phyloP scores from a whole-genome alignment of 2,113 vertebrate genomes.

The Pollimyrus isidori region DNA sequence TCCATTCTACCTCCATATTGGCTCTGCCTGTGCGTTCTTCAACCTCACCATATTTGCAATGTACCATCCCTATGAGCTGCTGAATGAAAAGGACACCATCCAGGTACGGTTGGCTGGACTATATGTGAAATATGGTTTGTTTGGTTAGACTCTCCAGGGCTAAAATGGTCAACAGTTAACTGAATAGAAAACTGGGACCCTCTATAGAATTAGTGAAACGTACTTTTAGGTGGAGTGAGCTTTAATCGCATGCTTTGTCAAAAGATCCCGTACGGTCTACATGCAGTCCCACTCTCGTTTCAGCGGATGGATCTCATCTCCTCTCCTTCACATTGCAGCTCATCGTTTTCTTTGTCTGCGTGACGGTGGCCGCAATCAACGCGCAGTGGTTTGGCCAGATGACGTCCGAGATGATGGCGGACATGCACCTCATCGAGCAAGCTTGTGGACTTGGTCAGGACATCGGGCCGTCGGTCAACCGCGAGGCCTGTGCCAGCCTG shows the following conservation, averaged over 20 bases:
- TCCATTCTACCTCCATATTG: conserved; percentile 68
- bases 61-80: conserved; percentile 60
- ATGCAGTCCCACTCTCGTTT: background rate
- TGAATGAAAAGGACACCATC: conserved; percentile 54
- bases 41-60: conserved; percentile 67
- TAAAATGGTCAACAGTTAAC: background rate
- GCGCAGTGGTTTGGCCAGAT: conserved; percentile 69
- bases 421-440: conserved; percentile 66
- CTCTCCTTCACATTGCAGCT: conserved; percentile 41
- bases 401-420: conserved; percentile 58
- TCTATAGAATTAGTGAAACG: background rate
- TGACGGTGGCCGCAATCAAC: conserved; percentile 63
- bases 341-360: conserved; percentile 65
- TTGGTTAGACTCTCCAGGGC: background rate
- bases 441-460: conserved; percentile 63
- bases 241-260: background rate
- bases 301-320: background rate
- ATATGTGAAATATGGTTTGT: background rate
- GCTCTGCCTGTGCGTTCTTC: conserved; percentile 69
- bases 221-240: background rate
- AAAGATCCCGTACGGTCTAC: background rate
- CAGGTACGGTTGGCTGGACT: conserved; percentile 49
- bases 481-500: conserved; percentile 59
- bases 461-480: conserved; percentile 52
- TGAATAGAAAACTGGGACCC: background rate